A percentile compares a stretch with the other conserved stretches of the same genome.
These are phyloP conservation scores for Lasioglossum calceatum DNA, from an alignment of 2,888 invertebrate genomes.

Conservation along the genomic window DNA sequence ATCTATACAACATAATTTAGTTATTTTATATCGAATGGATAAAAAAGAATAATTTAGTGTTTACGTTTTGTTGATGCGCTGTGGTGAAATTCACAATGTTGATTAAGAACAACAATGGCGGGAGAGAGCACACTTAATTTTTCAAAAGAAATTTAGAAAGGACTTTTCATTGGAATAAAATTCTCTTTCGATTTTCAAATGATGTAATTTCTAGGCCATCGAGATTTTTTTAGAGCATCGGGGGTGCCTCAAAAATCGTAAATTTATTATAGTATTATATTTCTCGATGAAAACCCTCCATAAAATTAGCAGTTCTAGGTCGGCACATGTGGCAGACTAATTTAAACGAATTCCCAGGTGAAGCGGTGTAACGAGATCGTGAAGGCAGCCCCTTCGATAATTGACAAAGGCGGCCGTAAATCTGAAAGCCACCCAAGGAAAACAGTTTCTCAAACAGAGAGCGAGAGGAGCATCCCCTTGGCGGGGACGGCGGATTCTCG, in stretches of 20 bases:
- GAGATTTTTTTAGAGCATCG: no score
- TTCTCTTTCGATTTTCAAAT: background rate
- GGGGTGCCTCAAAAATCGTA: no score
- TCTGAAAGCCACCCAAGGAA: conserved; percentile 10
- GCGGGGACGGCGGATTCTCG: background rate
- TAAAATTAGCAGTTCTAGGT: background rate
- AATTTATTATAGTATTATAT: no score
- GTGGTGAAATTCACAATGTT: no score
- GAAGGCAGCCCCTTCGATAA: background rate
- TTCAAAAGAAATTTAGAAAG: background rate
- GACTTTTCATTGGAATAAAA: background rate
- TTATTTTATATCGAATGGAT: background rate
- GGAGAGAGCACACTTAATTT: background rate
- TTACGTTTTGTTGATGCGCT: no score
- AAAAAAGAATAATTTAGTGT: no score
- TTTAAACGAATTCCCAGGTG: background rate
- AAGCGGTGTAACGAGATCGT: background rate
- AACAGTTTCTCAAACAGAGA: conserved; percentile 14
- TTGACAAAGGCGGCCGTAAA: background rate
- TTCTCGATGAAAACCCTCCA: background rate
- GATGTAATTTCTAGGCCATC: background rate
- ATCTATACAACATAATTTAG: background rate
- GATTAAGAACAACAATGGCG: background rate
- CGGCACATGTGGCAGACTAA: background rate
- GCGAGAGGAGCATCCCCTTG: background rate